phyloP scores from a whole-genome alignment of 2,888 invertebrate genomes.

The Hybos culiciformis region DNA sequence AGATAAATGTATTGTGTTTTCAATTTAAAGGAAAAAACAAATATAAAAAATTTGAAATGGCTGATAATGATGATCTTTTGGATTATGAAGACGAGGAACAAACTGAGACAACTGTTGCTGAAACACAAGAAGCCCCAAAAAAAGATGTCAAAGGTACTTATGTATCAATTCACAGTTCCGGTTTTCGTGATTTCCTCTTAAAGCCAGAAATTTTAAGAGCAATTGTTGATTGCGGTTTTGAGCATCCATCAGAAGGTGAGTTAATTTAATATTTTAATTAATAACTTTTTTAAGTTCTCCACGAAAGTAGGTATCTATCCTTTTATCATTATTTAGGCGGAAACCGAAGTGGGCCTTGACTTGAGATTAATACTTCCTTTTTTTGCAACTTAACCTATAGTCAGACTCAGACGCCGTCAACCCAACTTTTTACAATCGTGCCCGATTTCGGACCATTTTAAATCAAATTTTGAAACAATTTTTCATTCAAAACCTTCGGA shows the following conservation, averaged over 20 bases:
- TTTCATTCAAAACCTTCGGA: too few species aligned
- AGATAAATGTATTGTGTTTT: too few species aligned
- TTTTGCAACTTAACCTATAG: too few species aligned
- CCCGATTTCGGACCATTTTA: too few species aligned
- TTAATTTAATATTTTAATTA: neutral
- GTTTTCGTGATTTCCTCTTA: conserved; percentile 92
- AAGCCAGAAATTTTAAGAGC: conserved; percentile 95
- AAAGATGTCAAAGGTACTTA: conserved; percentile 95
- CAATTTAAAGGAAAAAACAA: too few species aligned
- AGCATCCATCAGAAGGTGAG: conserved; percentile 96
- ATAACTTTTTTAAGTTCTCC: too few species aligned
- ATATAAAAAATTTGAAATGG: conserved; percentile 40
- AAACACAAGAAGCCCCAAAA: conserved; percentile 53
- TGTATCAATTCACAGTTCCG: conserved; percentile 97
- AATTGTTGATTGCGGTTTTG: conserved; percentile 98
- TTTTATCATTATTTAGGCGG: too few species aligned
- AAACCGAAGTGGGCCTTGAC: too few species aligned
- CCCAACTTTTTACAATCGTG: too few species aligned
- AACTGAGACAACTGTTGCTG: conserved; percentile 64
- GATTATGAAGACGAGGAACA: conserved; percentile 99
- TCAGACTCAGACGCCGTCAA: too few species aligned
- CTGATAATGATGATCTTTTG: conserved; percentile 91
- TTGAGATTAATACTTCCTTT: too few species aligned
- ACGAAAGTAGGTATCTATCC: neutral
- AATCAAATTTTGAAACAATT: too few species aligned